phyloP scores from a whole-genome alignment of 2,888 invertebrate genomes.

The Netelia melanura region DNA sequence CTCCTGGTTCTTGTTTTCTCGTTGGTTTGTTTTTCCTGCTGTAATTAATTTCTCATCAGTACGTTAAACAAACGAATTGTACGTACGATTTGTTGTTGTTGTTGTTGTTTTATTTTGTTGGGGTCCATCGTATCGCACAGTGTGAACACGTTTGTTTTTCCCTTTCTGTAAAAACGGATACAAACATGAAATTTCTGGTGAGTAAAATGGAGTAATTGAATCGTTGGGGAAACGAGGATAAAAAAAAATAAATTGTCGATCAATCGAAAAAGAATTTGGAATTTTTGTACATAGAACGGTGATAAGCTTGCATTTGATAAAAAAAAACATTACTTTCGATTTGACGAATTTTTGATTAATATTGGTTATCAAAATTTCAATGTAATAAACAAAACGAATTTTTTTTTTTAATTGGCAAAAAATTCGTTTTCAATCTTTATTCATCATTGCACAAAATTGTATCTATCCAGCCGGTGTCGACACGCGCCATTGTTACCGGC shows the following conservation, averaged over 20 bases:
- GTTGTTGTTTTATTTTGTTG: too few relatives aligned
- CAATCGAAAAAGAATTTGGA: not conserved
- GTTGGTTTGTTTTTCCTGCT: too few relatives aligned
- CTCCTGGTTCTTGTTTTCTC: not conserved
- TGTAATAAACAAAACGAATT: not conserved
- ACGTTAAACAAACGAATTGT: too few relatives aligned
- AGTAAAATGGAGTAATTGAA: constrained; percentile 74
- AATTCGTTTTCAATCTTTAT: not conserved
- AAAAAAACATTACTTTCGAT: not conserved
- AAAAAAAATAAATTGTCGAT: not conserved
- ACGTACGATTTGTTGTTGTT: too few relatives aligned
- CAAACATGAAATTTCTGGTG: constrained; percentile 85
- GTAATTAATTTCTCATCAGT: too few relatives aligned
- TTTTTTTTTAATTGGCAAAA: not conserved
- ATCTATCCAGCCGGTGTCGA: not conserved
- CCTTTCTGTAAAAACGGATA: constrained; percentile 69
- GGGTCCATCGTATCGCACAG: constrained; percentile 23
- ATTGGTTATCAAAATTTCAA: not conserved
- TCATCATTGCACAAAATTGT: not conserved
- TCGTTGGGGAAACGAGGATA: not conserved
- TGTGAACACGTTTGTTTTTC: constrained; percentile 57
- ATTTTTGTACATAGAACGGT: not conserved
- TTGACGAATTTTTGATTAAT: not conserved
- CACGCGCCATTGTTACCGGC: not conserved
- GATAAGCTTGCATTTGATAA: not conserved